Evolutionary conservation across 2,888 invertebrate species (phyloP), one percentile per base, ranked within the genome.

Genomic region (Drosophila pullipes): DNA sequence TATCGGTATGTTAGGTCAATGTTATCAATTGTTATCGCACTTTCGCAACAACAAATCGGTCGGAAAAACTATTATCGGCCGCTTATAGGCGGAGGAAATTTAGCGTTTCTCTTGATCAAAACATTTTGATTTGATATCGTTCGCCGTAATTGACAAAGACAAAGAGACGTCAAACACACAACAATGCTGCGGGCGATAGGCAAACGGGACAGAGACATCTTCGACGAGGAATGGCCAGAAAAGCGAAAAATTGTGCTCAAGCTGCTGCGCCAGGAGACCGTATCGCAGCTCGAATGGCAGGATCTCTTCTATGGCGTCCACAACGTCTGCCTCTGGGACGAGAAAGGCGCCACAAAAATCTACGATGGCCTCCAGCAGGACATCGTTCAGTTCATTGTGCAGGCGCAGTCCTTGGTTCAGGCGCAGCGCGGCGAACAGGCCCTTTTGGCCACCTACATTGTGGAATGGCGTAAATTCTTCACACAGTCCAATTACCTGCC

Each of bases 401-500:
- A 98, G 93, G 98, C 98, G 37, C 98, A 98, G 93, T 95, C 95
- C 89, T 95, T 98, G 87, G 99, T 99, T 3, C 94, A 98, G 78
- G 96, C 97, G 0, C 97, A 99, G 91, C 95, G 97, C 76, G 99
- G 99, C 91, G 99, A 99, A 89, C 98, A 99, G 92, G 98, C 98
- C 1, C 95, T 99, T 44, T 94, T 99, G 10, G 98, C 98, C 93
- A 97, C 99, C 1, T 99, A 99, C 93, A 99, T 99, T 85, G 96
- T 97, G 9, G 99, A 99, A 94, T 99, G 99, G 99, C 96, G 98
- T 59, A 98, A 98, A 92, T 99, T 99, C 94, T 99, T 99, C 93
- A 97, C 98, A 6, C 99, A 99, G 93, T 99, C 99, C 94, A 97
- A 97, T 93, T 99, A 99, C 94, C 94, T 99, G 90, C 99, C 99